Evolutionary conservation across 2,113 vertebrate genomes (phyloP).

Genomic region (Hydropotes inermis): DNA sequence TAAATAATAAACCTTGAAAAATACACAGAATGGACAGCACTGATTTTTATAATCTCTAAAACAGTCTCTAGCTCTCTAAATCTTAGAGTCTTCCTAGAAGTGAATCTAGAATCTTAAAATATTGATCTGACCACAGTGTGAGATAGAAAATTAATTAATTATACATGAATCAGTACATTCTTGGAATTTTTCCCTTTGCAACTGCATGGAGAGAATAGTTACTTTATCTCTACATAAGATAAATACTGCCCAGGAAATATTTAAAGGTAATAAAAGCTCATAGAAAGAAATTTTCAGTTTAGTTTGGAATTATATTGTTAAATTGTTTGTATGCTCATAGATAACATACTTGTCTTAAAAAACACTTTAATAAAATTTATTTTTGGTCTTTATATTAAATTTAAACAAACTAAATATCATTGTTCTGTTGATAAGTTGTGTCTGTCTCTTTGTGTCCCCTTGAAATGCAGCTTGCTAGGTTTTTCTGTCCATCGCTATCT

Average conservation of each 20-base stretch:
- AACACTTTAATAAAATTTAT: background rate
- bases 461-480: background rate
- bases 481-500: background rate
- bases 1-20: background rate
- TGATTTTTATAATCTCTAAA: background rate
- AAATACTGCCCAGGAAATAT: background rate
- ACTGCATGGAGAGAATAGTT: background rate
- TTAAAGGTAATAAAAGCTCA: background rate
- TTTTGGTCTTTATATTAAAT: background rate
- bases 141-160: background rate
- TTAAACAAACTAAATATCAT: background rate
- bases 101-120: background rate
- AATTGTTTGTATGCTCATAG: background rate
- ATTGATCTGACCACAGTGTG: background rate
- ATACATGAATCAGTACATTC: background rate
- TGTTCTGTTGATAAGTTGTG: background rate
- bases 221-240: background rate
- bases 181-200: background rate
- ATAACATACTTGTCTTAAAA: background rate
- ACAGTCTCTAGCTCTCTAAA: background rate
- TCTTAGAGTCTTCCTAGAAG: background rate
- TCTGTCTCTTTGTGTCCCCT: background rate
- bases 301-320: background rate
- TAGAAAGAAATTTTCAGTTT: background rate
- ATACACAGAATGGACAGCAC: background rate